Evolutionary conservation across 30 jellyfish, hydroid and myxozoan species (phyloP).

Genomic region (Aurelia sp.): DNA sequence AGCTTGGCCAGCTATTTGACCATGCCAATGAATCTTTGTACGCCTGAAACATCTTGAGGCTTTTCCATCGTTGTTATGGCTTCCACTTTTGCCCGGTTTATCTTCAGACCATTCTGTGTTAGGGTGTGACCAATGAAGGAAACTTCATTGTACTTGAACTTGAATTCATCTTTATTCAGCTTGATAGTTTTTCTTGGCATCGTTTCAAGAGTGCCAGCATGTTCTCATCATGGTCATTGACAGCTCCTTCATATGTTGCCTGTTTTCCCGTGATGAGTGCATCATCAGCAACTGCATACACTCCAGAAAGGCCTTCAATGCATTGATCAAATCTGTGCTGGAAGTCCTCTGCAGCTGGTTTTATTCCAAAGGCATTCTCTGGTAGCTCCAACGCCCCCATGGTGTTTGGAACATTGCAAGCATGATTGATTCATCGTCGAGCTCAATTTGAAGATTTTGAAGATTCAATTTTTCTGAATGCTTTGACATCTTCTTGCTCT

Average conservation of each 20-base stretch:
- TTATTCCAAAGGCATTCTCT: slow-evolving; percentile 19
- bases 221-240: too few species aligned
- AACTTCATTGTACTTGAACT: too few species aligned
- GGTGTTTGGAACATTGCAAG: background rate
- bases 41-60: too few species aligned
- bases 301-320: slow-evolving; percentile 16
- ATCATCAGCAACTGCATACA: slow-evolving; percentile 36
- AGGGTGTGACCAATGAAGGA: too few species aligned
- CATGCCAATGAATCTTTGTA: too few species aligned
- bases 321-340: slow-evolving; percentile 35
- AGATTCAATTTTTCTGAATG: slow-evolving; percentile 34
- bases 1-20: too few species aligned
- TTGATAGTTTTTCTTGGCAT: slow-evolving; percentile 31
- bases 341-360: slow-evolving; percentile 35
- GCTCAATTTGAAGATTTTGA: slow-evolving; percentile 22
- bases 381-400: slow-evolving; percentile 32
- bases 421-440: background rate
- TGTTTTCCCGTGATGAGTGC: slow-evolving; percentile 39
- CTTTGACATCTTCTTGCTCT: slow-evolving; percentile 12
- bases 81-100: too few species aligned
- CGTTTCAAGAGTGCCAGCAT: slow-evolving; percentile 26
- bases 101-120: too few species aligned
- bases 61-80: too few species aligned
- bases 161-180: slow-evolving; percentile 6
- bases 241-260: background rate